These are phyloP conservation scores for Chrysopa pallens DNA, from an alignment of 1,140 invertebrate species.

Conservation along the genomic window DNA sequence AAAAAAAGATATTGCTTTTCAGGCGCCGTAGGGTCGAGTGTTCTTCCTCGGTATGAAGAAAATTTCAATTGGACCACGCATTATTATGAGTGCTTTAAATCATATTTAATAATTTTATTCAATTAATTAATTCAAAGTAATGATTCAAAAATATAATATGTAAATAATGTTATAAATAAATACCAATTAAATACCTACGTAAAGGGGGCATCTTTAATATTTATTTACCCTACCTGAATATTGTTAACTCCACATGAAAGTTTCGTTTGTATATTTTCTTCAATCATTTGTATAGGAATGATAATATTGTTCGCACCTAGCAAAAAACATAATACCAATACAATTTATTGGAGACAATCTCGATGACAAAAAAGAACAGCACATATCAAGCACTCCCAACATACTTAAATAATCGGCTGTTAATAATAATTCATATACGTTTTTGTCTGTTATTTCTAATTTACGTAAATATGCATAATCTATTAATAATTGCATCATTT, in stretches of 20 bases:
- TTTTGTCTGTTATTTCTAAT: slow-evolving; percentile 46
- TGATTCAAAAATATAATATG: too few relatives aligned
- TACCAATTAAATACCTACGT: too few relatives aligned
- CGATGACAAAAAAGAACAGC: slow-evolving; percentile 49
- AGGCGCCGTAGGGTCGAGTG: too few relatives aligned
- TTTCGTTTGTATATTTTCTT: background rate
- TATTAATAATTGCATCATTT: slow-evolving; percentile 55
- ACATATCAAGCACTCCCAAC: slow-evolving; percentile 53
- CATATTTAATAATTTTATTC: too few relatives aligned
- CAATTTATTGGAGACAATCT: slow-evolving; percentile 54
- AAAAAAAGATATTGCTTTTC: too few relatives aligned
- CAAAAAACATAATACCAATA: slow-evolving; percentile 65
- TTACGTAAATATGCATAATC: slow-evolving; percentile 67
- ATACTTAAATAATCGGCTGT: slow-evolving; percentile 67
- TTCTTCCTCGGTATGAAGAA: too few relatives aligned
- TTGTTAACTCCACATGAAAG: background rate
- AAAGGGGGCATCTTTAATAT: too few relatives aligned
- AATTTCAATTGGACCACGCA: too few relatives aligned
- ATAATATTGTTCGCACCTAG: slow-evolving; percentile 25
- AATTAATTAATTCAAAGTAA: too few relatives aligned
- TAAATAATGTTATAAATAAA: too few relatives aligned
- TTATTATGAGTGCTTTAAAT: too few relatives aligned
- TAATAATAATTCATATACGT: slow-evolving; percentile 56
- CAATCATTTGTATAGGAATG: background rate
- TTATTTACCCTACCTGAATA: too few relatives aligned